These are phyloP conservation scores for Junco hyemalis DNA, from an alignment of 2,113 vertebrate genomes.

Conservation along the genomic window DNA sequence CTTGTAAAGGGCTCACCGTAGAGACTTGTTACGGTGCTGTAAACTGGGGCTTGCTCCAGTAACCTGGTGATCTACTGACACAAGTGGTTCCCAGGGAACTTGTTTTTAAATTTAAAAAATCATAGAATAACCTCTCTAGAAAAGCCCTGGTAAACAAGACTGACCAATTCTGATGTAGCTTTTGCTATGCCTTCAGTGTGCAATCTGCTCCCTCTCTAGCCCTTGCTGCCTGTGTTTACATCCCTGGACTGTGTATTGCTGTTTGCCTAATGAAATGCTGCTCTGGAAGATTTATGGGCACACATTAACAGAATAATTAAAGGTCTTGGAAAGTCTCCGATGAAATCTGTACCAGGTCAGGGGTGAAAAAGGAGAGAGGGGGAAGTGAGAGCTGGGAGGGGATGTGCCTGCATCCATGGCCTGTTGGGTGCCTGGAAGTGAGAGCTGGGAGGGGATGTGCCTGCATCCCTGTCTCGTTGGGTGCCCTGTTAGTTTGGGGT, in stretches of 20 bases:
- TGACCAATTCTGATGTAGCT: neutral
- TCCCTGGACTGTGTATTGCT: neutral
- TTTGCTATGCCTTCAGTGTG: neutral
- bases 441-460: neutral
- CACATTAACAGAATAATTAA: conserved; percentile 48
- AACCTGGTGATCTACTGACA: neutral
- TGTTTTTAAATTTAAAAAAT: neutral
- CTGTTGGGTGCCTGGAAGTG: too few relatives aligned
- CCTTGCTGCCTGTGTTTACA: neutral
- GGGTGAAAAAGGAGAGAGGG: neutral
- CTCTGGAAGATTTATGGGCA: neutral
- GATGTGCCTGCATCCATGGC: too few relatives aligned
- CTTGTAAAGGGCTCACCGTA: neutral
- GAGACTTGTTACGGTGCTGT: neutral
- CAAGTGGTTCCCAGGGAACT: neutral
- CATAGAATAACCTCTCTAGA: neutral
- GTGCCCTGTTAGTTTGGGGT: fast-evolving
- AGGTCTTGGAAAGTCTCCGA: neutral
- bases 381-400: neutral
- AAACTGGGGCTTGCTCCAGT: neutral
- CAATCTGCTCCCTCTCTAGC: neutral
- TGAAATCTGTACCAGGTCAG: neutral
- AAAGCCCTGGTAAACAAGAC: neutral
- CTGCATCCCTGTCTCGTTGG: fast-evolving
- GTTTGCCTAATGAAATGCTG: conserved; percentile 46